phyloP scores from a whole-genome alignment of 2,113 vertebrate genomes.

The Deroptyus accipitrinus region DNA sequence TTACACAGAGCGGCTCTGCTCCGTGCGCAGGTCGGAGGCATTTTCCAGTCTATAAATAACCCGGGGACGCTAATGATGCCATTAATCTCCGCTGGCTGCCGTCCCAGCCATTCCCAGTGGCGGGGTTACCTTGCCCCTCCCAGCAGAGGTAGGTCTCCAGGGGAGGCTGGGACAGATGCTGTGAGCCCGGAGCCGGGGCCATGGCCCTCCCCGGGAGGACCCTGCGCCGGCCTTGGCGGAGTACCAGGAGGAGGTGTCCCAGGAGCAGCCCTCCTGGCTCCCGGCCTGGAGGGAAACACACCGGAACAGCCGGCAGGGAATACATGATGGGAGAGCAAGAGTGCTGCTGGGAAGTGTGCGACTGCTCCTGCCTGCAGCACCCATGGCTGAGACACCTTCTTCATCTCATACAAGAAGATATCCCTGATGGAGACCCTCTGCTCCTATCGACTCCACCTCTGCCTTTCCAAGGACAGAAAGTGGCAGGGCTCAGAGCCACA shows the following conservation, averaged over 20 bases:
- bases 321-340: background rate
- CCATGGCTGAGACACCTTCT: fast-evolving
- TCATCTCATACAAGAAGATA: background rate
- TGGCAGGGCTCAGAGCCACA: background rate
- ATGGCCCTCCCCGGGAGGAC: background rate
- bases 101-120: conserved; percentile 36
- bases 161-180: background rate
- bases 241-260: background rate
- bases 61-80: conserved; percentile 38
- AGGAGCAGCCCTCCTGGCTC: background rate
- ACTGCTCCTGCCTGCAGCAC: background rate
- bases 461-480: background rate
- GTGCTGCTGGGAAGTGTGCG: background rate
- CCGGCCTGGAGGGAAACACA: background rate
- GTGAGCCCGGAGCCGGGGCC: background rate
- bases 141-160: background rate
- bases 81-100: conserved; percentile 31
- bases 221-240: background rate
- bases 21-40: background rate
- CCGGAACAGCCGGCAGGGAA: background rate
- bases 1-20: background rate
- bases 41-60: conserved; percentile 56
- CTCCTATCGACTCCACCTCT: background rate
- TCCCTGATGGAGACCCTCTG: background rate
- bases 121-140: conserved; percentile 32